Evolutionary conservation across 1,140 invertebrate species (phyloP).

Genomic region (Trachelipus rathkii): DNA sequence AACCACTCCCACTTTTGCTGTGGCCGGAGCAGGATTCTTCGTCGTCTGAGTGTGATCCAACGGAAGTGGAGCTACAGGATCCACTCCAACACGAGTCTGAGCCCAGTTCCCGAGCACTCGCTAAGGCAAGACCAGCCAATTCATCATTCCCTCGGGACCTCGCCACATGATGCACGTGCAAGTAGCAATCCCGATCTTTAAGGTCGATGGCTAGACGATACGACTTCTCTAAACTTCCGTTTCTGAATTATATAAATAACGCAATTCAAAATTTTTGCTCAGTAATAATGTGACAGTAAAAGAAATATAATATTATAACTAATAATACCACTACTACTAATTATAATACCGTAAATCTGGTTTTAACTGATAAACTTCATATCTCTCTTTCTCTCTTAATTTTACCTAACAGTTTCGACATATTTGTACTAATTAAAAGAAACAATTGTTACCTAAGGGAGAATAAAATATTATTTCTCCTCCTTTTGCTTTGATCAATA

Average conservation of each 20-base stretch:
- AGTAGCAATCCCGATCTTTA: slow-evolving; percentile 72
- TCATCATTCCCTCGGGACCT: slow-evolving; percentile 62
- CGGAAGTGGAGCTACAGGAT: not conserved
- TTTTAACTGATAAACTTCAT: too few species aligned
- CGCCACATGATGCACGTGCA: slow-evolving; percentile 78
- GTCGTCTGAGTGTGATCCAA: not conserved
- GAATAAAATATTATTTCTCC: too few species aligned
- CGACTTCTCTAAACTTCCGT: slow-evolving; percentile 75
- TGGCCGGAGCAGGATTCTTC: not conserved
- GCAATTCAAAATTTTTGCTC: too few species aligned
- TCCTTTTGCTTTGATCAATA: too few species aligned
- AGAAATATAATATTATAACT: too few species aligned
- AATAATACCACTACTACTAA: too few species aligned
- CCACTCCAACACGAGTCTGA: slow-evolving; percentile 39
- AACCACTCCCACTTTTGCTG: not conserved
- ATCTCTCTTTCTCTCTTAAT: too few species aligned
- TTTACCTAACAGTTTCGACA: too few species aligned
- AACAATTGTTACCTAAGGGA: too few species aligned
- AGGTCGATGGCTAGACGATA: slow-evolving; percentile 80
- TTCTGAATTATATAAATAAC: slow-evolving; percentile 53
- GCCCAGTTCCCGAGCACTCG: slow-evolving; percentile 66
- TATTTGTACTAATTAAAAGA: too few species aligned
- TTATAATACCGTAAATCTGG: too few species aligned
- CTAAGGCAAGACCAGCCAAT: slow-evolving; percentile 68
- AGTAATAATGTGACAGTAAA: too few species aligned